Base-by-base conservation (phyloP, 2,797 vertebrate species). In the Anguilla pacifica region DNA sequence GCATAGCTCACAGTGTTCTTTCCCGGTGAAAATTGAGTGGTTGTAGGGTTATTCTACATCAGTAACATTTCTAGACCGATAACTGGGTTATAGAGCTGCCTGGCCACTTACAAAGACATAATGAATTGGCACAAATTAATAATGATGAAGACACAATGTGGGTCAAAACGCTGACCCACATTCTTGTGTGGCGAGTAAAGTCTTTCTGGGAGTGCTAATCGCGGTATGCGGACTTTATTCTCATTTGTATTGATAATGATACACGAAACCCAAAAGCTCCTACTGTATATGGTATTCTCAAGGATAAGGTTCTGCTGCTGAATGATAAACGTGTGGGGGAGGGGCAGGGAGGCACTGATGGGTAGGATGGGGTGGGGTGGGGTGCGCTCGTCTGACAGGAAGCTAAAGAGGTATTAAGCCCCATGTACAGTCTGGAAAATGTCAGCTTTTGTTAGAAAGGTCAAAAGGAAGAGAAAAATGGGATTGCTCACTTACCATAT, bases 401-500 rank as follows among this genome's bases (percentile, higher is more conserved):
- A 81, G 77, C 43, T 81, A 59, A 28, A 53, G 64, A 0, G 35
- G 1, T 15, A 86, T 49, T 77, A 39, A 39, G 35, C 74, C 35
- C 74, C 9, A 74, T 15, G 64, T 49, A 15, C 19, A 6, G 82
- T 15, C 31, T 13, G 35, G 61, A 84, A 83, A 87, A 87, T 77
- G 83, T 25, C 28, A 19, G 19, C 61, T 82, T 87, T 84, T 87
- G 83, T 87, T 49, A 64, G 22, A 74, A 84, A 72, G 49, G 82
- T 87, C 67, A 77, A 10, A 7, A 83, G 43, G 84, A 28, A 31
- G 67, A 43, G 64, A 86, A 46, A 81, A 72, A 51, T 17, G 39
- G 9, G 22, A 17, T 46, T 5, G 31, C 85, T 59, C 9, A 85
- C 87, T 86, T 28, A 83, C 85, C 86, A 87, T 86, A 85, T 86